Evolutionary conservation across 1,140 invertebrate species (phyloP), one percentile per base, ranked within the genome.

Genomic region (Macrobrachium nipponense): DNA sequence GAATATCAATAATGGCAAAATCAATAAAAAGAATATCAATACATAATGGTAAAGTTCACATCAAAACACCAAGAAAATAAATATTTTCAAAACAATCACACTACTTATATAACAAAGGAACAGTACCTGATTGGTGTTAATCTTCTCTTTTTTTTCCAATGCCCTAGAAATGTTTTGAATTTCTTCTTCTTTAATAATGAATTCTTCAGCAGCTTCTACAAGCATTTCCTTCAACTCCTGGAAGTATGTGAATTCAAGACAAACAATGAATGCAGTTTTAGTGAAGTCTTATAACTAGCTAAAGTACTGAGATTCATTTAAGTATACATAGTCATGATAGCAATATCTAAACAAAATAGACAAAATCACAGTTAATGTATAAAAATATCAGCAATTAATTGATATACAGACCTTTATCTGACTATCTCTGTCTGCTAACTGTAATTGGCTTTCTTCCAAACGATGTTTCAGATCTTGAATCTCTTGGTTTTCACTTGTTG

Each of bases 161-260:
- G 68, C 23, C 10, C 27, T 70, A 15, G 36, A 7, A 79, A 75
- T 82, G 60, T 75, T 17, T 20, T 51, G 66, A 82, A 75, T 72
- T 73, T 83, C 81, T 58, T 83, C 20, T 58, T 83, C 64, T 58
- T 83, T 83, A 18, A 59, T 60, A 20, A 23, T 75, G 43, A 75
- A 75, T 18, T 51, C 66, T 36, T 72, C 80, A 20, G 84, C 84
- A 43, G 76, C 75, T 66, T 86, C 84, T 10, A 82, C 76, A 23
- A 80, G 66, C 84, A 82, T 82, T 62, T 86, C 84, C 60, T 66
- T 27, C 18, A 62, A 60, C 10, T 64, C 76, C 76, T 80, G 80
- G 10, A 36, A 73, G 20, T 15, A 64, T 8, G 70, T 68, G 12
- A 43, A 70, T 5, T 17, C 12, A 43, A 0, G 4, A 10, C 36